A percentile compares a stretch with the other conserved stretches of the same genome.
These are phyloP conservation scores for Malurus melanocephalus DNA, from an alignment of 2,113 vertebrate species.

Conservation along the genomic window DNA sequence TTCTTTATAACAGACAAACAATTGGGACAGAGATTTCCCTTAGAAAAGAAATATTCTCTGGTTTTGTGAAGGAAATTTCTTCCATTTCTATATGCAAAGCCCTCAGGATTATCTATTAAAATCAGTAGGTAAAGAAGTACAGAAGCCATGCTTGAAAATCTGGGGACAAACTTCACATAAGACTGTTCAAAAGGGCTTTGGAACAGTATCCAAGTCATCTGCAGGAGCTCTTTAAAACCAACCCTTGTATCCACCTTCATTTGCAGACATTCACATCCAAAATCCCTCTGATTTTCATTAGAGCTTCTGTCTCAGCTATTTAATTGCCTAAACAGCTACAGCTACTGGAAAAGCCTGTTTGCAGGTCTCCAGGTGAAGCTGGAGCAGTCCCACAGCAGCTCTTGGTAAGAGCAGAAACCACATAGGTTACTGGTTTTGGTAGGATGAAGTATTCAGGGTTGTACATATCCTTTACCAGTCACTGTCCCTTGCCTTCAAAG, in stretches of 20 bases:
- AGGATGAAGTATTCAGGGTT: background rate
- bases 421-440: background rate
- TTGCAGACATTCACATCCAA: background rate
- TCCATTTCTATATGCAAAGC: background rate
- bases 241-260: background rate
- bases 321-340: background rate
- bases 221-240: background rate
- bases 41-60: background rate
- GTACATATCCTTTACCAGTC: background rate
- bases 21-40: background rate
- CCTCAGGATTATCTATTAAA: background rate
- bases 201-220: background rate
- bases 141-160: background rate
- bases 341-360: background rate
- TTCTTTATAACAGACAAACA: slow-evolving; percentile 21
- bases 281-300: background rate
- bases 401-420: background rate
- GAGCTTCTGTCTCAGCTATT: background rate
- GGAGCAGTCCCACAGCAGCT: background rate
- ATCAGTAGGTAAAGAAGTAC: background rate
- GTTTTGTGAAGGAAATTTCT: background rate
- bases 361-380: background rate
- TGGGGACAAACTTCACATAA: background rate
- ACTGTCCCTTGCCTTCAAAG: background rate
- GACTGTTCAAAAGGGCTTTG: background rate